These are phyloP conservation scores for Cheilosia soror DNA, from an alignment of 2,888 invertebrate species.

Conservation along the genomic window DNA sequence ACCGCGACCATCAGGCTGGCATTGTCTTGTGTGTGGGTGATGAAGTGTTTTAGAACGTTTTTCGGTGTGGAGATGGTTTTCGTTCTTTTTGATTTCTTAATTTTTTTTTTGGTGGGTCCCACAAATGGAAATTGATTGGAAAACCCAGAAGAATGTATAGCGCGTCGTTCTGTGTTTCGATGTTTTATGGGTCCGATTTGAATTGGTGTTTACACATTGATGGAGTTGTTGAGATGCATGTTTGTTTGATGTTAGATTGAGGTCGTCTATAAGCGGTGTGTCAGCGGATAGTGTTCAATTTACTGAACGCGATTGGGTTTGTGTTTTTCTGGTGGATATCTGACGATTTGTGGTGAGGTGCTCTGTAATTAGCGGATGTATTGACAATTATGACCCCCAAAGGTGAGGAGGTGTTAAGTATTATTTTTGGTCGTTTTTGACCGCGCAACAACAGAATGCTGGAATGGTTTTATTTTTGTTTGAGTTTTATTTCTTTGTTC, in stretches of 20 bases:
- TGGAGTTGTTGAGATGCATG: conserved; percentile 16
- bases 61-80: background rate
- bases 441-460: background rate
- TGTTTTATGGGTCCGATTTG: conserved; percentile 53
- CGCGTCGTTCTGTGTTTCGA: conserved; percentile 27
- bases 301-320: background rate
- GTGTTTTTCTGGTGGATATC: background rate
- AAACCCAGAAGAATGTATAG: conserved; percentile 32
- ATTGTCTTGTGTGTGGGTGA: conserved; percentile 66
- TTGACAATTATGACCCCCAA: conserved; percentile 49
- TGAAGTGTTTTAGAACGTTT: conserved; percentile 29
- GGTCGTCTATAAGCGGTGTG: background rate
- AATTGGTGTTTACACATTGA: conserved; percentile 38
- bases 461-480: background rate
- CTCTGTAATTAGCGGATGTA: conserved; percentile 43
- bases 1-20: conserved; percentile 14
- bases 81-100: conserved; percentile 43
- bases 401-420: conserved; percentile 34
- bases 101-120: conserved; percentile 25
- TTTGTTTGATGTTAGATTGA: conserved; percentile 27
- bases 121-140: conserved; percentile 58
- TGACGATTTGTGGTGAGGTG: background rate
- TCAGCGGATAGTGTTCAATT: background rate
- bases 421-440: conserved; percentile 2
- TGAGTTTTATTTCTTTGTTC: background rate